phyloP scores from a whole-genome alignment of 2,113 vertebrate species.

The human region DNA sequence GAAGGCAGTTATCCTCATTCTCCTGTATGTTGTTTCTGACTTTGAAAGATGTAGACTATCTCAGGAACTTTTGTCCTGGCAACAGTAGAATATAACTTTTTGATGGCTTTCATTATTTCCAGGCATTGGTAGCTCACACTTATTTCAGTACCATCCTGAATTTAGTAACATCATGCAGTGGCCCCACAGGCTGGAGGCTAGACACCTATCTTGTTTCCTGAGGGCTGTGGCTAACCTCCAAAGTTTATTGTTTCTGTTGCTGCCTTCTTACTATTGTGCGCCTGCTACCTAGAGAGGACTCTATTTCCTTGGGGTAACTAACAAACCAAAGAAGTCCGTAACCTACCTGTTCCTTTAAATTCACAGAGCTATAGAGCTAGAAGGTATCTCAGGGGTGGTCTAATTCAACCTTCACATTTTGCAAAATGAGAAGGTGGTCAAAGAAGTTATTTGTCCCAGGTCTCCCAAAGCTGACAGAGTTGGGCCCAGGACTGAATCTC shows the following conservation, averaged over 20 bases:
- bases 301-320: not conserved
- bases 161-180: not conserved
- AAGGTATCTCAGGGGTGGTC: not conserved
- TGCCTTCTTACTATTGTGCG: not conserved
- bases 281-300: not conserved
- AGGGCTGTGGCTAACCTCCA: slow-evolving; percentile 27
- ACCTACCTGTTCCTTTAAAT: not conserved
- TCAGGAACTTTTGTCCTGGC: not conserved
- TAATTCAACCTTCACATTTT: not conserved
- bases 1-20: not conserved
- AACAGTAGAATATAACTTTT: not conserved
- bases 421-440: not conserved
- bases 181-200: not conserved
- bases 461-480: not conserved
- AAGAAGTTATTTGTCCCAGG: not conserved
- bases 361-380: not conserved
- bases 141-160: not conserved
- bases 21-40: not conserved
- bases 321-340: not conserved
- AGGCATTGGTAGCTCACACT: too few species aligned
- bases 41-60: not conserved
- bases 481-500: not conserved
- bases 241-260: not conserved
- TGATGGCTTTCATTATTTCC: slow-evolving; percentile 22
- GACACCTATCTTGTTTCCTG: slow-evolving; percentile 35